Percentiles rank a stretch among this genome's conserved stretches.
Conservation (phyloP, 2,888 invertebrate species). For the Drosophila anomalata region DNA sequence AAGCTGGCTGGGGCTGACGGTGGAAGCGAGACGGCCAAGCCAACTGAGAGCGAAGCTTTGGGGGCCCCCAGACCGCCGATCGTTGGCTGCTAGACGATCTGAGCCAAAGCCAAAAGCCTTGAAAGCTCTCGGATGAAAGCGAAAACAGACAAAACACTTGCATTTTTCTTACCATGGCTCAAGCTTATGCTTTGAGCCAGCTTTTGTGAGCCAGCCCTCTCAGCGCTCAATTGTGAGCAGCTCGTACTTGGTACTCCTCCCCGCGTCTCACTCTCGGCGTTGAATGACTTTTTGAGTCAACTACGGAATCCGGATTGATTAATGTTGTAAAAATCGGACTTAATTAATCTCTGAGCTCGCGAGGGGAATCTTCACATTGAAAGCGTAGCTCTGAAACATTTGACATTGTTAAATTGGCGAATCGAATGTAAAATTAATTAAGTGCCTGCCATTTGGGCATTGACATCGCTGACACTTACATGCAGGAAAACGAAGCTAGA, state of each 20-base stretch:
- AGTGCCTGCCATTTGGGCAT: conserved; percentile 54
- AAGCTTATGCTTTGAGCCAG: conserved; percentile 41
- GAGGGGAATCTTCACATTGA: conserved; percentile 49
- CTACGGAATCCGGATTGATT: conserved; percentile 60
- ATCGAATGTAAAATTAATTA: conserved; percentile 43
- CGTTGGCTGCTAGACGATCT: conserved; percentile 22
- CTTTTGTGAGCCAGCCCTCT: conserved; percentile 5
- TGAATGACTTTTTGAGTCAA: conserved; percentile 67
- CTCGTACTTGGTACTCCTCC: rapidly evolving
- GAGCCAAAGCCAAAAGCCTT: conserved; percentile 56
- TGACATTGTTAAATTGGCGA: conserved; percentile 67
- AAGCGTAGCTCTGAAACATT: conserved; percentile 43
- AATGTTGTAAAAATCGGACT: conserved; percentile 67
- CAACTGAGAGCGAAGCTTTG: conserved; percentile 61
- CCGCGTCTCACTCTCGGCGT: conserved; percentile 35
- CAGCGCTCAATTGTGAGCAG: background rate
- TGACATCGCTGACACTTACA: conserved; percentile 56
- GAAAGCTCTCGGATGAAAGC: conserved; percentile 80
- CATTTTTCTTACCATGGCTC: conserved; percentile 64
- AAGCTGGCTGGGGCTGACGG: conserved; percentile 58
- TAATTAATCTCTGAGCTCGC: conserved; percentile 59
- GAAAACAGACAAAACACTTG: conserved; percentile 74
- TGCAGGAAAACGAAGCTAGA: conserved; percentile 51
- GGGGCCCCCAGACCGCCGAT: conserved; percentile 53
- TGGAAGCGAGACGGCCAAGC: conserved; percentile 51